Evolutionary conservation across 2,113 vertebrate genomes (phyloP), one percentile per base, ranked within the genome.

Genomic region (Cyphomyrus plagiostoma): DNA sequence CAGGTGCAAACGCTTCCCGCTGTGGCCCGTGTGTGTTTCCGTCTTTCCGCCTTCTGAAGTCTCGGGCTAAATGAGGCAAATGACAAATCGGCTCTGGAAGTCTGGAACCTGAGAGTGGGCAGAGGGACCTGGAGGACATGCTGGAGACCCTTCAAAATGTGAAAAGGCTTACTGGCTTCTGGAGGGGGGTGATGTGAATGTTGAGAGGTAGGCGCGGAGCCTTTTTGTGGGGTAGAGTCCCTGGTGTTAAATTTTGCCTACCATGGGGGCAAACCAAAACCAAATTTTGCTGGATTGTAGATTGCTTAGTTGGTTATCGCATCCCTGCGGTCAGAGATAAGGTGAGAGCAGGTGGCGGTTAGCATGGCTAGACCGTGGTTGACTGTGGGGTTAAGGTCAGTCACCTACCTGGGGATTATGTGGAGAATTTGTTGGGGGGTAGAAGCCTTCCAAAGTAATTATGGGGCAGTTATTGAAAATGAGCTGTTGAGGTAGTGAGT

Each of bases 401-500:
- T 35, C 56, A 26, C 26, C 39, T 39, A 39, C 30, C 82, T 90
- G 46, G 84, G 39, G 48, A n/a, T 77, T 53, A 26, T 10, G 35
- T 35, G 86, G 46, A 49, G 8, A 85, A 70, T 35, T 42, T 23
- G 49, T 77, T 77, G 45, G 77, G 77, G 7, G 39, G 4, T 23
- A 13, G 66, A 39, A 46, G 85, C 89, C 17, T 77, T 89, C 91
- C 84, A 39, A 26, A n/a, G 19, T 35, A 8, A 56, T 91, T 86
- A 74, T 88, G 19, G 77, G 35, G 82, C 58, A 89, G 77, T 92
- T 90, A 56, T 23, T 45, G 89, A 66, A 48, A 91, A 39, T 50
- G 23, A 89, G 26, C 74, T 21, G 19, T 66, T 56, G 56, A 50
- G 52, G 83, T 30, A 88, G 42, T 74, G 45, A 89, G 89, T 87